Evolutionary conservation across 2,113 vertebrate genomes (phyloP), one percentile per base, ranked within the genome.

Genomic region (Otocyon megalotis): DNA sequence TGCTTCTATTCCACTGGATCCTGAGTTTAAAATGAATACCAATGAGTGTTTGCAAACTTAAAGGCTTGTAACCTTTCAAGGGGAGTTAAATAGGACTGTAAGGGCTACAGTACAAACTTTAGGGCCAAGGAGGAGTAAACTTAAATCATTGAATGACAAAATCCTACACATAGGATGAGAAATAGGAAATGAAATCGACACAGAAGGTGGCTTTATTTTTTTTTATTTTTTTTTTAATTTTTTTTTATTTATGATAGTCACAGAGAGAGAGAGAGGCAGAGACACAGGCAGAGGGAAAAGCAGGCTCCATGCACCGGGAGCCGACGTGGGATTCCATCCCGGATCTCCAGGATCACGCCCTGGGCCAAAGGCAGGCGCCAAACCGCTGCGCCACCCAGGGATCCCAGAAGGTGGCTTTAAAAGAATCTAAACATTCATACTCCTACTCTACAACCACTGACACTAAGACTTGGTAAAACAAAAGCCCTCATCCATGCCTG

Each of bases 11-110:
- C n/a, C 4, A 67, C 85, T 96, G 35, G 19, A 86, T 89, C 14
- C 43, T 76, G 74, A 87, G 2, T 79, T 22, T 71, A 87, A 90
- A 96, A 87, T 89, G 62, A 90, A 92, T 95, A 90, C 71, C n/a
- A 87, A 48, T 85, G n/a, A 74, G 37, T 86, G 62, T 30, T 87
- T 79, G 56, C 86, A 54, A 86, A 6, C 32, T n/a, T 89, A 96
- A 92, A 88, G 50, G 90, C 62, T 71, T 43, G 43, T 43, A 43
- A 43, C 43, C 43, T 43, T 6, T 37, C 94, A 96, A 74, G 4
- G 26, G 1, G 15, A 91, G 80, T 93, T 92, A 96, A 74, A 84
- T 22, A 19, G 4, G 85, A 54, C 58, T 93, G 17, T 86, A 85
- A 92, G 20, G 15, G 20, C 30, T 86, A 65, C 24, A 96, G 35